A percentile compares a stretch with the other conserved stretches of the same genome.
These are phyloP conservation scores for Macrotis lagotis DNA, from an alignment of 2,113 vertebrate genomes.

Conservation along the genomic window DNA sequence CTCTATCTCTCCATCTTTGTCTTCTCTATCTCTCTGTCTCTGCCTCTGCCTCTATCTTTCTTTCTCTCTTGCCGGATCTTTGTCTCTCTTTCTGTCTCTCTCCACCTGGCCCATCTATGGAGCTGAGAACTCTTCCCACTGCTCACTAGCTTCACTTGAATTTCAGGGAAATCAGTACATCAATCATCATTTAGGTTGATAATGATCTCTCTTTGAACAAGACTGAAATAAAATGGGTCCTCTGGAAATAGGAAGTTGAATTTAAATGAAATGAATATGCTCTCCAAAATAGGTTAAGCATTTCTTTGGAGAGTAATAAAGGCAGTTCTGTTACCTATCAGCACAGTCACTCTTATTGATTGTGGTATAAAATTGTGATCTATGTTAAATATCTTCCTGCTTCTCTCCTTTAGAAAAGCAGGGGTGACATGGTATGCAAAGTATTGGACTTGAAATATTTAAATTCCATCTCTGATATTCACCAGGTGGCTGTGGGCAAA, in stretches of 20 bases:
- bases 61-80: not conserved
- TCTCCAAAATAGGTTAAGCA: not conserved
- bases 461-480: not conserved
- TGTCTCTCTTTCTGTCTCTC: not conserved
- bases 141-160: not conserved
- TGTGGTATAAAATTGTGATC: not conserved
- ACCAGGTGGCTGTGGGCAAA: not conserved
- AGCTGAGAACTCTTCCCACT: not conserved
- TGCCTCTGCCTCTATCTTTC: not conserved
- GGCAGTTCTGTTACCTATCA: not conserved
- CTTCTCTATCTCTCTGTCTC: not conserved
- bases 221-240: not conserved
- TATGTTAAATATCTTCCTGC: not conserved
- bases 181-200: not conserved
- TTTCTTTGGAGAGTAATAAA: not conserved
- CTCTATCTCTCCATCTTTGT: not conserved
- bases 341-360: not conserved
- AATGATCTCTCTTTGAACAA: not conserved
- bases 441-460: not conserved
- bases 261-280: not conserved
- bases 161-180: not conserved
- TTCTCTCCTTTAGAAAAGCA: not conserved
- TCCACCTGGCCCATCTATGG: not conserved
- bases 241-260: not conserved
- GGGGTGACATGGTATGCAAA: not conserved